Evolutionary conservation across 2,113 vertebrate genomes (phyloP), one percentile per base, ranked within the genome.

Genomic region (Orycteropus afer): DNA sequence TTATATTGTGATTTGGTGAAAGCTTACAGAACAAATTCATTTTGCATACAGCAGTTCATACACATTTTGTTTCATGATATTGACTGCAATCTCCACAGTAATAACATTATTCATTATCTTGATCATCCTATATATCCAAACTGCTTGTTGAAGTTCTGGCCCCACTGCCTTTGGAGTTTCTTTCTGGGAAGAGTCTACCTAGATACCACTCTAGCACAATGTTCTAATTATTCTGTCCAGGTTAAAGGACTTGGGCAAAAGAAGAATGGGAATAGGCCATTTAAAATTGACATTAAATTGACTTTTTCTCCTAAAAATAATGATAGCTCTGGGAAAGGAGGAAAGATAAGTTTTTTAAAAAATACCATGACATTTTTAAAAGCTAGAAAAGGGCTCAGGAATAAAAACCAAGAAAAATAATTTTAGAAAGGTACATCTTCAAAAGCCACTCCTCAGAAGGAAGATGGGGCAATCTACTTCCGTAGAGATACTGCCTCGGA

Each of bases 211-310:
- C 86, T 78, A 47, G 12, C 59, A 89, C 18, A 78, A 82, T 13
- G n/a, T 79, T 88, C 6, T 6, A 45, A 17, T 86, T 93, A 53
- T 79, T 91, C 20, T 53, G 4, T 81, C 53, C 29, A 59, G 8
- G 9, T 82, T 20, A 55, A 6, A 61, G 69, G 22, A 76, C 22
- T 69, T 89, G 6, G 57, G 37, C 7, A 81, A 87, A 49, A 94
- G 34, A 86, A 94, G 15, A 2, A 9, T 81, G 49, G 49, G 15
- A 63, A 94, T 40, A 91, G 25, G 2, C 18, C 34, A 89, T 40
- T 59, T 84, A 88, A 93, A 81, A 40, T 13, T 69, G 71, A 65
- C 40, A 49, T 92, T 84, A 92, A 81, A 40, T 20, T 61, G 81
- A 65, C 40, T 45, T 92, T 87, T 74, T 11, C 17, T 86, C 10